These are phyloP conservation scores for Oxyruncus cristatus DNA, from an alignment of 2,113 vertebrate species.

Conservation along the genomic window DNA sequence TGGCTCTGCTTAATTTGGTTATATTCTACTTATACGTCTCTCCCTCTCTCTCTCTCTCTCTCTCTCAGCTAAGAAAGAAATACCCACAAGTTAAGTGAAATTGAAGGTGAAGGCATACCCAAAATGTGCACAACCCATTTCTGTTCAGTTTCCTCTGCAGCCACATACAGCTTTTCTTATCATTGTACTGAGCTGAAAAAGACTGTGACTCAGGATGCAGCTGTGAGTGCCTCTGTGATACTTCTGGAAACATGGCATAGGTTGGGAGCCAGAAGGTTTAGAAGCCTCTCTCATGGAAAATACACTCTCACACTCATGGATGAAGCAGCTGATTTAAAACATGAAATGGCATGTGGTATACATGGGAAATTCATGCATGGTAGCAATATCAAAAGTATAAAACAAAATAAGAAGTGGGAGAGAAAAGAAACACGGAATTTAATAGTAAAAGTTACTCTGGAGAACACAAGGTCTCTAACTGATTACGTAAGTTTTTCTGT, in stretches of 20 bases:
- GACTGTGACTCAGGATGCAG: background rate
- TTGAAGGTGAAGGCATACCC: background rate
- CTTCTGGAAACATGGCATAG: background rate
- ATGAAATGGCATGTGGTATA: background rate
- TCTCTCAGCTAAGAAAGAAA: background rate
- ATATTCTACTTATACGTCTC: too few species aligned
- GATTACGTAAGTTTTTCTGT: background rate
- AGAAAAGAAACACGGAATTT: background rate
- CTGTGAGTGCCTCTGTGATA: background rate
- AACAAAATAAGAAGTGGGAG: background rate
- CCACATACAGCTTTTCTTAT: background rate
- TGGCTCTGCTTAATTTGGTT: background rate
- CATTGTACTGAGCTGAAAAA: background rate
- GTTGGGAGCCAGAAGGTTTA: background rate
- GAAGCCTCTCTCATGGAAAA: background rate
- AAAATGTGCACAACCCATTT: background rate
- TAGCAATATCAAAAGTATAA: background rate
- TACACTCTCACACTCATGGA: rapidly evolving
- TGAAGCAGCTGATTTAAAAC: background rate
- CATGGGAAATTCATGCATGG: rapidly evolving
- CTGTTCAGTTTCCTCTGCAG: background rate
- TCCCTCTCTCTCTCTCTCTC: background rate
- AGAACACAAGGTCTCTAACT: background rate
- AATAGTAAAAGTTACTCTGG: background rate
- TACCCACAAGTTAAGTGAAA: background rate